Evolutionary conservation across 2,113 vertebrate species (phyloP).

Genomic region (Phalacrocorax pelagicus): DNA sequence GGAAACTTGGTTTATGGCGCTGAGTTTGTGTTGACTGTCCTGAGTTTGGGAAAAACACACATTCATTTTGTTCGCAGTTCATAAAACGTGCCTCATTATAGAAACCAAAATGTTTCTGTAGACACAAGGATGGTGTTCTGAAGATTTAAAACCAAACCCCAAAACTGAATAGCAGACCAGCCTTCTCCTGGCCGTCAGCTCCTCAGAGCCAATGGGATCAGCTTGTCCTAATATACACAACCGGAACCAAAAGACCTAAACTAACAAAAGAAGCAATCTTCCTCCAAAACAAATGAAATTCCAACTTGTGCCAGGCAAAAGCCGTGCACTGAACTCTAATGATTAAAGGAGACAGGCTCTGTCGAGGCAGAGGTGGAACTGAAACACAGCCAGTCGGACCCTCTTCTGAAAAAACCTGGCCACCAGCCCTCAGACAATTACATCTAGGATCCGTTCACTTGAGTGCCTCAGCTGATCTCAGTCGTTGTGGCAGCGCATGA

Average conservation of each 20-base stretch:
- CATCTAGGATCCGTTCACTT: slow-evolving; percentile 41
- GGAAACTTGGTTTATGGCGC: background rate
- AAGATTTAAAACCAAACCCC: background rate
- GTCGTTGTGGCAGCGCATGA: slow-evolving; percentile 59
- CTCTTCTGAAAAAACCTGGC: slow-evolving; percentile 48
- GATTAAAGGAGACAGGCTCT: slow-evolving; percentile 66
- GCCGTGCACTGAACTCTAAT: slow-evolving; percentile 60
- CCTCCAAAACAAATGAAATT: slow-evolving; percentile 46
- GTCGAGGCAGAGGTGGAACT: slow-evolving; percentile 56
- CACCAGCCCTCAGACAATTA: slow-evolving; percentile 56
- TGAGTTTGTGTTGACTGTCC: background rate
- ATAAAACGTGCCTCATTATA: background rate
- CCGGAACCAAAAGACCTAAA: slow-evolving; percentile 33
- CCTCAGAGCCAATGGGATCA: background rate
- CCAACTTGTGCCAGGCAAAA: slow-evolving; percentile 1
- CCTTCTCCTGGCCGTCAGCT: background rate
- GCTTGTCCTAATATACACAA: slow-evolving; percentile 26
- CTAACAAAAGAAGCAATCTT: slow-evolving; percentile 49
- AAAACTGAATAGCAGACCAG: background rate
- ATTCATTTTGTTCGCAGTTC: background rate
- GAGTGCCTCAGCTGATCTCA: slow-evolving; percentile 60
- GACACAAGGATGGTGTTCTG: background rate
- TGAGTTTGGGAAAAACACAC: background rate
- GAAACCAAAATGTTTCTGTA: background rate
- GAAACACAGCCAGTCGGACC: slow-evolving; percentile 30